Evolutionary conservation across 2,113 vertebrate genomes (phyloP).

Genomic region (Cairina moschata): DNA sequence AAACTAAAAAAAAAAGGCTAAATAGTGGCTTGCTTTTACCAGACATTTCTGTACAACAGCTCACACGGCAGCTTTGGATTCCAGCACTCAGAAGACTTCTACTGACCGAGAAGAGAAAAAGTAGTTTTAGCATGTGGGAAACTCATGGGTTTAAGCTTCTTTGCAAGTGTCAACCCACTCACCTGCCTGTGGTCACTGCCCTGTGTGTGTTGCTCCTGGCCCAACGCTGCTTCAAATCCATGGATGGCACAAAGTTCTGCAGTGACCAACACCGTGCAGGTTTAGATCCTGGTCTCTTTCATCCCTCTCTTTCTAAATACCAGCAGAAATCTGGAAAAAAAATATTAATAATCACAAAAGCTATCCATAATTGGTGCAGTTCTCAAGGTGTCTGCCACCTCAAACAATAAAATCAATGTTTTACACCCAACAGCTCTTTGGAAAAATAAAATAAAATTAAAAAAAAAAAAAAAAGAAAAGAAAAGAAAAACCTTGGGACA

Average conservation of each 20-base stretch:
- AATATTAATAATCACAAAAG: background rate
- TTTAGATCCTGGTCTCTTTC: background rate
- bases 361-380: background rate
- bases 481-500: background rate
- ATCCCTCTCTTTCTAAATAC: background rate
- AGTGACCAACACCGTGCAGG: background rate
- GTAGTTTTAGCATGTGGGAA: background rate
- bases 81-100: background rate
- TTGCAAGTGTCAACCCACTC: background rate
- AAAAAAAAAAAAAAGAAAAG: background rate
- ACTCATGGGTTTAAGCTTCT: background rate
- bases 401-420: background rate
- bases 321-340: background rate
- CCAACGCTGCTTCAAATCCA: too few species aligned
- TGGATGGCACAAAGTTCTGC: background rate
- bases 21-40: background rate
- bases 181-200: too few species aligned
- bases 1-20: background rate
- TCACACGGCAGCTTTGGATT: background rate
- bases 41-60: background rate
- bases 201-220: too few species aligned
- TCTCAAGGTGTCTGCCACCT: background rate
- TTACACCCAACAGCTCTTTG: background rate
- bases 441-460: too few species aligned
- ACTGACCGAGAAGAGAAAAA: background rate